Evolutionary conservation across 2,888 invertebrate genomes (phyloP).

Genomic region (Sminthurides aquaticus): DNA sequence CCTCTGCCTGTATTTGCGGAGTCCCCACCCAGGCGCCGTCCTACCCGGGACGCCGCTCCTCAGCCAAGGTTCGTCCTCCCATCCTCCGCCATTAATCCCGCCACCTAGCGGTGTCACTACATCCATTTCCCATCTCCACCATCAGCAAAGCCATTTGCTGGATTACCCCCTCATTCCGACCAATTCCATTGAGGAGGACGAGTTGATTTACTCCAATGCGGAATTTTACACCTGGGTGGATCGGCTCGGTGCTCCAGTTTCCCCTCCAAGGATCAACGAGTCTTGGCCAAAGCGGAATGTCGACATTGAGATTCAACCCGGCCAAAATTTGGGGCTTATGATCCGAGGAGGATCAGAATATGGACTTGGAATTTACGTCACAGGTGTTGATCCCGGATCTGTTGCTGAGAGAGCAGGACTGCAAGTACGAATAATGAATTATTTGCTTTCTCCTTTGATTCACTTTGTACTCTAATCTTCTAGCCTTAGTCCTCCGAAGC

Average conservation of each 20-base stretch:
- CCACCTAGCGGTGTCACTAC: not conserved
- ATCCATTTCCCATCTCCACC: slow-evolving; percentile 48
- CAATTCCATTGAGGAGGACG: slow-evolving; percentile 7
- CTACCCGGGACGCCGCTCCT: not conserved
- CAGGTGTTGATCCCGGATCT: slow-evolving; percentile 88
- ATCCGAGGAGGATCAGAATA: slow-evolving; percentile 84
- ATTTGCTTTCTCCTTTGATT: not conserved
- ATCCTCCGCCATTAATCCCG: slow-evolving; percentile 6
- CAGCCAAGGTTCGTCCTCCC: not conserved
- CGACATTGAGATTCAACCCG: slow-evolving; percentile 79
- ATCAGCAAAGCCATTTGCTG: slow-evolving; percentile 51
- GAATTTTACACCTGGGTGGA: slow-evolving; percentile 82
- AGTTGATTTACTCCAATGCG: slow-evolving; percentile 17
- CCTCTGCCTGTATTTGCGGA: slow-evolving; percentile 45
- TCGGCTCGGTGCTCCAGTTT: slow-evolving; percentile 75
- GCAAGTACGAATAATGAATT: slow-evolving; percentile 58
- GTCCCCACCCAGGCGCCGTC: not conserved
- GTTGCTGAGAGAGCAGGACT: slow-evolving; percentile 85
- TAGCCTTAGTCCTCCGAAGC: too few species aligned
- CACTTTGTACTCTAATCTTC: not conserved
- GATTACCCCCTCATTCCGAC: slow-evolving; percentile 47
- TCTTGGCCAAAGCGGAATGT: slow-evolving; percentile 48
- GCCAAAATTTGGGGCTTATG: slow-evolving; percentile 86
- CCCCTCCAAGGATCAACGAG: slow-evolving; percentile 51
- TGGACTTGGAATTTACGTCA: slow-evolving; percentile 90